Evolutionary conservation across 2,113 vertebrate genomes (phyloP).

Genomic region (Oreochromis tanganicae): DNA sequence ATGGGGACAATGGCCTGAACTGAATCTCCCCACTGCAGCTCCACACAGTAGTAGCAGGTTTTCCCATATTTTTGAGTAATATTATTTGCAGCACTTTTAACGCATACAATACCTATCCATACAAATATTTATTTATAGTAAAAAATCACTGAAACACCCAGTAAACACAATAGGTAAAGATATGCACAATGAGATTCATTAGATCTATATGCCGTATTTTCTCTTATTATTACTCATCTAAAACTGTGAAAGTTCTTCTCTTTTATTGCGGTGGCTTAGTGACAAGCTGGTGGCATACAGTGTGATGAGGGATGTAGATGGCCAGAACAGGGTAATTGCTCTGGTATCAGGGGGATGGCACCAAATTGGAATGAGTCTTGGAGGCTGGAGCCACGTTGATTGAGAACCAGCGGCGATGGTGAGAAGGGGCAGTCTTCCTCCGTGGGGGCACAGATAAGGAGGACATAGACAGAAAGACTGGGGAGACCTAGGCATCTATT

Average conservation of each 20-base stretch:
- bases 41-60: neutral
- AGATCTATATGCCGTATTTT: neutral
- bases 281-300: conserved; percentile 22
- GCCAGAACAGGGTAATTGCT: conserved; percentile 63
- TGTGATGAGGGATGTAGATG: conserved; percentile 45
- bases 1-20: neutral
- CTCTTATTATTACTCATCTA: conserved; percentile 13
- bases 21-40: neutral
- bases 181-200: neutral
- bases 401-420: conserved; percentile 36
- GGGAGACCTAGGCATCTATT: conserved; percentile 40
- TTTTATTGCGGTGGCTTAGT: conserved; percentile 16
- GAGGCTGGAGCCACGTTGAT: conserved; percentile 47
- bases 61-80: neutral
- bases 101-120: neutral
- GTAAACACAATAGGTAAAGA: neutral
- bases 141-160: neutral
- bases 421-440: conserved; percentile 27
- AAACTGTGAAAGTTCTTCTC: neutral
- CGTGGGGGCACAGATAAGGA: conserved; percentile 47
- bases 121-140: neutral
- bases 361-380: conserved; percentile 59
- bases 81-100: neutral
- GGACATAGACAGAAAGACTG: conserved; percentile 29
- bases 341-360: conserved; percentile 42